Evolutionary conservation across 1,140 invertebrate species (phyloP), one percentile per base, ranked within the genome.

Genomic region (Spodoptera frugiperda): DNA sequence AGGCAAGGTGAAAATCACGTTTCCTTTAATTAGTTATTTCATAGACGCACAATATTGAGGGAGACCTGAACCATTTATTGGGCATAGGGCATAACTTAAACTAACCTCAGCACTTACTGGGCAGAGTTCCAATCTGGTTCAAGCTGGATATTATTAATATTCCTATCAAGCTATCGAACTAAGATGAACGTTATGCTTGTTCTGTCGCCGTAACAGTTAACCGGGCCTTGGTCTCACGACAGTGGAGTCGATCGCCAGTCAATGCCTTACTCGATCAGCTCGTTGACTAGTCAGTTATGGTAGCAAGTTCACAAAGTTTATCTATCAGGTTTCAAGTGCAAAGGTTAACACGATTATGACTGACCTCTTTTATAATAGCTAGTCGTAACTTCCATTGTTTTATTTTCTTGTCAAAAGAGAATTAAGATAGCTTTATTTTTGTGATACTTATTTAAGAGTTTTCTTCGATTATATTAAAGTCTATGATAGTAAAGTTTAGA

Each of bases 251-350:
- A 44, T 61, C n/a, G 57, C 57, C 57, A 44, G 57, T 44, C 57
- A 15, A 61, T 33, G 57, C 33, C 57, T 33, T 15, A 15, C 57
- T 6, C 21, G 54, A 17, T 61, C 17, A 44, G 30, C 33, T 44
- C 2, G 30, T 2, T 33, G 30, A 15, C 57, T 44, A 9, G 14
- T 9, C 57, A 6, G 6, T 44, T 44, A 61, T 44, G 57, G 57
- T 61, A 61, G 57, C 57, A 61, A 61, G 57, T 61, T 61, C 57
- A 61, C 33, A 14, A 61, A 61, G 57, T 61, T 61, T 61, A 61
- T 61, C 57, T 61, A 44, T 61, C 57, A 44, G 15, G 33, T 44
- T 59, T 44, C 57, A 53, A 39, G 33, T 39, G 49, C 49, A 61
- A 39, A 61, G 57, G 33, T 61, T 44, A 61, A 61, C 57, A n/a